phyloP scores from a whole-genome alignment of 2,797 vertebrate genomes.

The Pantherophis vulpinus region DNA sequence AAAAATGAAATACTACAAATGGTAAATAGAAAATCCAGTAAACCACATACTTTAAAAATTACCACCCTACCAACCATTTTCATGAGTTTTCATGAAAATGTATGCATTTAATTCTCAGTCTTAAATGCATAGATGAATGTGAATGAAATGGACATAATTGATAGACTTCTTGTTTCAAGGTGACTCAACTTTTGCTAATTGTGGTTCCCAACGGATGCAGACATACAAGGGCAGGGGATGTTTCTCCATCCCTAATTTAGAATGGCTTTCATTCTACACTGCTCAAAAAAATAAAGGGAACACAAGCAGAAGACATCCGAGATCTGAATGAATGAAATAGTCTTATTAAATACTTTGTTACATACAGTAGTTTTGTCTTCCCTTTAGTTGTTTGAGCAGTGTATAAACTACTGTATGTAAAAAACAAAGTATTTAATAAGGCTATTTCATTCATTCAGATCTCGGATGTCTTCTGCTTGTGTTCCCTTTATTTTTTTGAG shows the following conservation, averaged over 20 bases:
- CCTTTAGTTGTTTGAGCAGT: too few species aligned
- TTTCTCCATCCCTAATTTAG: not conserved
- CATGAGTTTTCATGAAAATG: not conserved
- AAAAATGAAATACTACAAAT: slow-evolving; percentile 29
- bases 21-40: slow-evolving; percentile 5
- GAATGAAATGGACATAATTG: too few species aligned
- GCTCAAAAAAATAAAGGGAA: too few species aligned
- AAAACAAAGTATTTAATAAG: too few species aligned
- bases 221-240: not conserved
- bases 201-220: not conserved
- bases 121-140: not conserved
- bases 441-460: too few species aligned
- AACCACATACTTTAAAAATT: not conserved
- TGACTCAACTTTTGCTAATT: not conserved
- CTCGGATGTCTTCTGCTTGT: too few species aligned
- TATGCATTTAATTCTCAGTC: not conserved
- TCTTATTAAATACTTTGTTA: too few species aligned
- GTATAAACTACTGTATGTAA: too few species aligned
- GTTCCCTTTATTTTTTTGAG: too few species aligned
- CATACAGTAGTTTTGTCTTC: too few species aligned
- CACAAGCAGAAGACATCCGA: too few species aligned
- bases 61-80: not conserved
- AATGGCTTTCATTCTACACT: not conserved
- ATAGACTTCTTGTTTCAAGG: not conserved
- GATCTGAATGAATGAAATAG: too few species aligned